These are phyloP conservation scores for Girardia tigrina DNA, from an alignment of 2,888 invertebrate species.

Conservation along the genomic window DNA sequence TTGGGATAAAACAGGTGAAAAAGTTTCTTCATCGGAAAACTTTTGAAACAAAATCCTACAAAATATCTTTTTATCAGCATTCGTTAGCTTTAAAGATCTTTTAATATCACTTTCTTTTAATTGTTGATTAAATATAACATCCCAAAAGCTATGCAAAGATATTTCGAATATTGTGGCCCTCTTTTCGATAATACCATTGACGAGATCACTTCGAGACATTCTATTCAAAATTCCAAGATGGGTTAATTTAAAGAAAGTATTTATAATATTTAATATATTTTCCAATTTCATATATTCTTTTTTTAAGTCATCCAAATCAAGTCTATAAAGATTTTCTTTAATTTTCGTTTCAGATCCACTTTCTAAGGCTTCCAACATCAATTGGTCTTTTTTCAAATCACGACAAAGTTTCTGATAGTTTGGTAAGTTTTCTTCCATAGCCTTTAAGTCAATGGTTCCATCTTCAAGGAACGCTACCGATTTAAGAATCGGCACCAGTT, in stretches of 20 bases:
- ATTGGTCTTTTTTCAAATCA: too few relatives aligned
- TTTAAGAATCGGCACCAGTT: background rate
- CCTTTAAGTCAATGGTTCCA: background rate
- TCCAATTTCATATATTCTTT: slow-evolving; percentile 19
- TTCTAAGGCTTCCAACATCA: background rate
- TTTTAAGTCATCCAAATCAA: background rate
- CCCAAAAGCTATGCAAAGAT: slow-evolving; percentile 1
- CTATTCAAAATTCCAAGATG: background rate
- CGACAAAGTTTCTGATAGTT: too few relatives aligned
- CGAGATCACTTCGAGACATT: background rate
- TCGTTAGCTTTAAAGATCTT: background rate
- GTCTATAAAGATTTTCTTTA: background rate
- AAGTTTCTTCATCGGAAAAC: background rate
- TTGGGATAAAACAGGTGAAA: background rate
- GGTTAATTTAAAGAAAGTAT: background rate
- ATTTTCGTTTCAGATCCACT: background rate
- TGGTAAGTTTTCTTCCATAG: too few relatives aligned
- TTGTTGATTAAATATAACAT: background rate
- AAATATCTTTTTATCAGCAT: background rate
- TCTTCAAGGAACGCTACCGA: background rate
- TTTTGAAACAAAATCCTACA: background rate
- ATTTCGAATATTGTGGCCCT: background rate
- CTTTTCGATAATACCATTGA: background rate
- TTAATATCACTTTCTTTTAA: background rate
- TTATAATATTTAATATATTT: background rate